phyloP scores from a whole-genome alignment of 2,888 invertebrate genomes.

The Catocala sponsa region DNA sequence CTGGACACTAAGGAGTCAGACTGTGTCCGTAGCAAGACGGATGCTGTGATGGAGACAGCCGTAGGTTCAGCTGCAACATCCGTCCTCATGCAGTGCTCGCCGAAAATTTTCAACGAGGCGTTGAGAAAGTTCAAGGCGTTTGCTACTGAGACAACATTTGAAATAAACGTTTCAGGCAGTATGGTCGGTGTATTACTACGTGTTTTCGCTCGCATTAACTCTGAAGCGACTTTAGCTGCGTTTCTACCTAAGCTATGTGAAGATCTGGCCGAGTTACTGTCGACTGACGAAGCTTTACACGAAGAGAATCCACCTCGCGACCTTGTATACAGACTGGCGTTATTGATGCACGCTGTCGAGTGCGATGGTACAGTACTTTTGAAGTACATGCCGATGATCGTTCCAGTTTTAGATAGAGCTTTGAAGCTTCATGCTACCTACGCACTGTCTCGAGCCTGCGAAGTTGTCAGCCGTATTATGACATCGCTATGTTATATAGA shows the following conservation, averaged over 20 bases:
- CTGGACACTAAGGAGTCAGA: slow-evolving; percentile 89
- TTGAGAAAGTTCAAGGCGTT: slow-evolving; percentile 93
- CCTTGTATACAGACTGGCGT: slow-evolving; percentile 92
- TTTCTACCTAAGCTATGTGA: slow-evolving; percentile 92
- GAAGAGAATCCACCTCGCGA: slow-evolving; percentile 94
- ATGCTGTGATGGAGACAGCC: slow-evolving; percentile 91
- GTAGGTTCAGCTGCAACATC: slow-evolving; percentile 90
- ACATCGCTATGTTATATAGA: slow-evolving; percentile 89
- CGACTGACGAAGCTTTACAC: slow-evolving; percentile 90
- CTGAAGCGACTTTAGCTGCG: slow-evolving; percentile 90
- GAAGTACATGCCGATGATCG: slow-evolving; percentile 89
- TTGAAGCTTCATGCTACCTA: slow-evolving; percentile 91
- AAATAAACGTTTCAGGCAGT: slow-evolving; percentile 94
- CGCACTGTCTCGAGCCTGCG: slow-evolving; percentile 89
- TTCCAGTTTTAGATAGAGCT: slow-evolving; percentile 91
- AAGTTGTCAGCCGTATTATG: slow-evolving; percentile 88
- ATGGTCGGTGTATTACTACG: slow-evolving; percentile 92
- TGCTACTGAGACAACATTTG: slow-evolving; percentile 92
- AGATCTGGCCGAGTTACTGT: slow-evolving; percentile 88
- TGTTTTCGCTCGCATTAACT: slow-evolving; percentile 90
- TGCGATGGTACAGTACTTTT: slow-evolving; percentile 90
- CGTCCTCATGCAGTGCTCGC: slow-evolving; percentile 92
- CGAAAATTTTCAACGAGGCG: slow-evolving; percentile 89
- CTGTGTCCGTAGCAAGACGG: slow-evolving; percentile 90
- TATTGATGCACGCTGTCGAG: slow-evolving; percentile 91